phyloP scores from a whole-genome alignment of 2,113 vertebrate species.

The Rattus norvegicus region GRCr8 NC_086033.1:21747001-21747500 shows the following conservation, averaged over 20 bases:
- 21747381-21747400: no score
- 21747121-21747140: background rate
- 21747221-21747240: background rate
- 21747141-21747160: background rate
- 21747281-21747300: background rate
- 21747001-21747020: background rate
- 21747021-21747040: background rate
- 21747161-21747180: background rate
- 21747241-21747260: background rate
- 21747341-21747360: background rate
- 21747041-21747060: background rate
- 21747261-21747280: background rate
- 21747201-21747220: background rate
- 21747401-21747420: background rate
- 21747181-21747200: background rate
- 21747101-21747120: background rate
- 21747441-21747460: background rate
- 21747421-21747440: background rate
- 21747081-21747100: background rate
- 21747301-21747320: no score
- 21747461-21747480: background rate
- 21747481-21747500: background rate
- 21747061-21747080: no score
- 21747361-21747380: background rate
- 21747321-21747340: background rate